Base-by-base conservation (phyloP, 2,797 vertebrate genomes). In the Odontamblyopus lacepedii region DNA sequence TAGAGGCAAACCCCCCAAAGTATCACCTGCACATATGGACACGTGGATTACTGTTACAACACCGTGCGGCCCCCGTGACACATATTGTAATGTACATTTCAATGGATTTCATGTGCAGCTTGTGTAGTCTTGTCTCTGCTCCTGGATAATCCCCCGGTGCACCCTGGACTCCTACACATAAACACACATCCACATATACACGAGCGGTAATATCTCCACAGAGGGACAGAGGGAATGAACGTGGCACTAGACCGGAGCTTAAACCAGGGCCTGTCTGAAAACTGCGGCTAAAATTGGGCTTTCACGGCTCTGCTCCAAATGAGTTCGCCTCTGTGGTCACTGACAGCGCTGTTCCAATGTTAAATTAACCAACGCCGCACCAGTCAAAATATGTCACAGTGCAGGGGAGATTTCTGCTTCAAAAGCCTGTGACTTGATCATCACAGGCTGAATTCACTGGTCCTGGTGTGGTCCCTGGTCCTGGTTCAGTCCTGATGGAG, bases 181-280 rank as follows among this genome's bases (percentile, higher is more conserved):
- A 6, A 6, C 32, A 76, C 30, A 35, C 7, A 7, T 35, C 6
- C 32, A 35, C 32, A 35, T 6, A 35, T 35, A 35, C 32, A 7
- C 19, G 32, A 53, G 55, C 55, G 16, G 44, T 48, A 48, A 48
- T 87, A 78, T 77, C 69, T 74, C 85, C 67, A 64, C 79, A 55
- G 18, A 77, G 85, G 84, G 82, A 90, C 89, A 69, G 69, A 83
- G 71, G 87, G 82, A 89, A 91, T 92, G 91, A 89, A 78, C 64
- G 85, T 80, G 82, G 87, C 73, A 83, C 85, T 79, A 88, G 79
- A 87, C 71, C 82, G 87, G 85, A 69, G 85, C 82, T 92, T 81
- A 78, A 81, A 73, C 65, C 27, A 61, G 71, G 26, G 4, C 63
- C 79, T 80, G 55, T 57, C 55, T 57, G 55, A 57, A 57, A 26